phyloP scores from a whole-genome alignment of 2,797 vertebrate species.

The Macropus fuliginosus region DNA sequence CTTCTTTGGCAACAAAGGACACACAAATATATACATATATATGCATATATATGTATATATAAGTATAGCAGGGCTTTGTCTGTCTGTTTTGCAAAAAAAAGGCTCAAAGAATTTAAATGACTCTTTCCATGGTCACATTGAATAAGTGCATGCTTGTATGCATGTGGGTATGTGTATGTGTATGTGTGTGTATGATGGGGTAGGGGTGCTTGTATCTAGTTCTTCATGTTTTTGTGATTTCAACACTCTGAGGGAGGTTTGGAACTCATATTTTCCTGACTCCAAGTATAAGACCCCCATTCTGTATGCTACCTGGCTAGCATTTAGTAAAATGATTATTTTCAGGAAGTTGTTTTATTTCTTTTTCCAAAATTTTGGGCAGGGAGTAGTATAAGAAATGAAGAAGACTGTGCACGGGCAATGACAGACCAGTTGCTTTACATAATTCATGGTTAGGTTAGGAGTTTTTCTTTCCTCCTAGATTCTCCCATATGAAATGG shows the following conservation, averaged over 20 bases:
- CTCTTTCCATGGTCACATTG: not conserved
- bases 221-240: not conserved
- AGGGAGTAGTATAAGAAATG: not conserved
- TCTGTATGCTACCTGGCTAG: not conserved
- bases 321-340: not conserved
- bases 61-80: not conserved
- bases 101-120: not conserved
- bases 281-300: not conserved
- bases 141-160: no score
- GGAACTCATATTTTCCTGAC: not conserved
- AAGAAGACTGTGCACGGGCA: rapidly evolving
- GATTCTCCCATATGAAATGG: not conserved
- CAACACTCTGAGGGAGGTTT: not conserved
- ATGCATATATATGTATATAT: no score
- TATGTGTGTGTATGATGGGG: no score
- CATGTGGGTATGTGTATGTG: no score
- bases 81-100: not conserved
- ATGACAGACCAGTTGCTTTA: not conserved
- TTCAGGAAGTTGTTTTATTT: not conserved
- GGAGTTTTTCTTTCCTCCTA: not conserved
- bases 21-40: no score
- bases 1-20: no score
- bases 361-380: not conserved
- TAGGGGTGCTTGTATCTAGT: not conserved
- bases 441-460: not conserved